Conservation (phyloP, 2,113 vertebrate species). For the Actenoides hombroni region DNA sequence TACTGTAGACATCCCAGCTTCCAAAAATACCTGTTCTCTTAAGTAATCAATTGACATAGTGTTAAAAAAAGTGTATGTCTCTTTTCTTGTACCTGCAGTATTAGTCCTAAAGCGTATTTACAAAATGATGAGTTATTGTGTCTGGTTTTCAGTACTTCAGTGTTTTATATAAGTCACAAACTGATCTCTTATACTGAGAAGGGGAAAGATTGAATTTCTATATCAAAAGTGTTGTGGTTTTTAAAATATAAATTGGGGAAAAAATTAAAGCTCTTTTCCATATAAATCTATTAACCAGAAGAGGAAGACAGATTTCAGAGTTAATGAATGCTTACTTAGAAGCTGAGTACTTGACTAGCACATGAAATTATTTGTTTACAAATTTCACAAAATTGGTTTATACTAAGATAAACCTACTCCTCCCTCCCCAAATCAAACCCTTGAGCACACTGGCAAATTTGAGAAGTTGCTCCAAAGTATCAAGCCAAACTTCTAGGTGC, state of each 20-base stretch:
- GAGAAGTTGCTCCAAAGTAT: background rate
- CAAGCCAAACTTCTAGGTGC: accelerated
- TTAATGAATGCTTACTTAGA: background rate
- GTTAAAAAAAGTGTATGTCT: background rate
- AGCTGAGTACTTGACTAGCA: background rate
- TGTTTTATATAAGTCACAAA: background rate
- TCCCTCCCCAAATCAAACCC: background rate
- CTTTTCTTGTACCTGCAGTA: background rate
- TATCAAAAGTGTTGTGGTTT: background rate
- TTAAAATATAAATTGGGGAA: background rate
- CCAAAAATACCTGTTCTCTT: background rate
- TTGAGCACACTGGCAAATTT: background rate
- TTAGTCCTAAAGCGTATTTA: background rate
- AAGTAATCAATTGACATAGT: background rate
- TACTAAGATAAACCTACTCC: background rate
- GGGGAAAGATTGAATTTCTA: background rate
- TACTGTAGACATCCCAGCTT: background rate
- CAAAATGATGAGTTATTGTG: background rate
- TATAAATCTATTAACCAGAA: background rate
- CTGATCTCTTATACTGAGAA: background rate
- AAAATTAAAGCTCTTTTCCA: background rate
- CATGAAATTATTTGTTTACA: background rate
- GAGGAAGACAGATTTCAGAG: background rate
- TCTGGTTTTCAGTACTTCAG: background rate
- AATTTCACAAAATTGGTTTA: background rate